Base-by-base conservation (phyloP, 2,113 vertebrate species). In the Sinocyclocheilus maitianheensis region DNA sequence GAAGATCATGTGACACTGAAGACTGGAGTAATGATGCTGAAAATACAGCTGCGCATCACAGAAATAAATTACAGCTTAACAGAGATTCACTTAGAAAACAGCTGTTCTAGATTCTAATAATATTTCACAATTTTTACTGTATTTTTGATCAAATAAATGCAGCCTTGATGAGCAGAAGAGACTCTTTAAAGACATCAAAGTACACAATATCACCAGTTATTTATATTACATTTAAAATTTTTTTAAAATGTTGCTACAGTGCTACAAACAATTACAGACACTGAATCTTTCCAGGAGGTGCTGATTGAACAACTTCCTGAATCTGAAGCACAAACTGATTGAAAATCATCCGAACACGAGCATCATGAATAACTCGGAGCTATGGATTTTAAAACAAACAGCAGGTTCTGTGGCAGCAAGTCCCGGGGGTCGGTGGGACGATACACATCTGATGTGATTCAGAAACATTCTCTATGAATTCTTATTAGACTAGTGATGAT, bases 391-490 rank as follows among this genome's bases (percentile, higher is more conserved):
- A 34, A 18, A 77, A 34, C 16, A n/a, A 37, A 58, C 8, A 22
- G 14, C 22, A 9, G 43, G 43, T 60, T 16, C 60, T 48, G n/a
- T 18, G 26, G 10, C 0, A 40, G 24, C 20, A 8, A 55, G 65
- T 81, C 79, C 30, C 20, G 26, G 16, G 13, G 53, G 53, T 18
- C 16, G 14, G 12, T 5, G 53, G 74, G 78, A 40, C 20, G 10
- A 81, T 53, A 72, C 82, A 5, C 75, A 16, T 53, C 48, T 71
- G 58, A 82, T 86, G 71, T 58, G 65, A 83, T 78, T 77, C 55
- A 20, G 26, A 88, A 26, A 37, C 13, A 74, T 37, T 75, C 80
- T 77, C 88, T 34, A 86, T 89, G 89, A 88, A 89, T 89, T 86
- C 81, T 55, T 30, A 89, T 89, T 7, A 87, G 81, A 81, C 48